Conservation (phyloP, 2,797 vertebrate genomes). For the Eulemur rubriventer region DNA sequence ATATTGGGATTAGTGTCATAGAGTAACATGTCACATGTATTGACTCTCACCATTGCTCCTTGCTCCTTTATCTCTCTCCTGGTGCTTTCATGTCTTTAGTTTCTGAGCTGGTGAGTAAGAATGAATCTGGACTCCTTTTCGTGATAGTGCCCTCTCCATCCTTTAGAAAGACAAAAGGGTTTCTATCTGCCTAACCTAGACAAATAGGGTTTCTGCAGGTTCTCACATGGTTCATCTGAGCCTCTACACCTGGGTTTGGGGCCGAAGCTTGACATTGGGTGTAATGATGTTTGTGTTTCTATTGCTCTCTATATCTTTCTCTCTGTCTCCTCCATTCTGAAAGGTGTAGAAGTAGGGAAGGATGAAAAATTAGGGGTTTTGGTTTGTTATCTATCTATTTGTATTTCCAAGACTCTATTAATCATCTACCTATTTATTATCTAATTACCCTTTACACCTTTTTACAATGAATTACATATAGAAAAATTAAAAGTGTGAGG, state of each 20-base stretch:
- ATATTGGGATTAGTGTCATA: rapidly evolving
- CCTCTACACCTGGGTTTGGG: neutral
- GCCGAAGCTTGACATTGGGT: neutral
- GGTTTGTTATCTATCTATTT: neutral
- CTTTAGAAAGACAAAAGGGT: neutral
- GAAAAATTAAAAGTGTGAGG: neutral
- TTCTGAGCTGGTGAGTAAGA: neutral
- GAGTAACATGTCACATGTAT: neutral
- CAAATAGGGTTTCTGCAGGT: neutral
- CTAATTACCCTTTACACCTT: neutral
- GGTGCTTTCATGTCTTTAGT: neutral
- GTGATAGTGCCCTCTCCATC: rapidly evolving
- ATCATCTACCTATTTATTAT: neutral
- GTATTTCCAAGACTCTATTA: neutral
- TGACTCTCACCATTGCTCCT: too few relatives aligned
- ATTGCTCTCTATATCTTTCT: neutral
- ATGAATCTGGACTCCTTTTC: neutral
- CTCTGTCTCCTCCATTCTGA: neutral
- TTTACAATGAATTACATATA: neutral
- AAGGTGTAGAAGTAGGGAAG: neutral
- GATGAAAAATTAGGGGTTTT: neutral
- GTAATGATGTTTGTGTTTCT: neutral
- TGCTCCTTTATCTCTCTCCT: neutral
- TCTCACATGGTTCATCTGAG: neutral
- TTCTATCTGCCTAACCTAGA: neutral